phyloP scores from a whole-genome alignment of 2,797 vertebrate genomes.

The Pelochelys cantorii region DNA sequence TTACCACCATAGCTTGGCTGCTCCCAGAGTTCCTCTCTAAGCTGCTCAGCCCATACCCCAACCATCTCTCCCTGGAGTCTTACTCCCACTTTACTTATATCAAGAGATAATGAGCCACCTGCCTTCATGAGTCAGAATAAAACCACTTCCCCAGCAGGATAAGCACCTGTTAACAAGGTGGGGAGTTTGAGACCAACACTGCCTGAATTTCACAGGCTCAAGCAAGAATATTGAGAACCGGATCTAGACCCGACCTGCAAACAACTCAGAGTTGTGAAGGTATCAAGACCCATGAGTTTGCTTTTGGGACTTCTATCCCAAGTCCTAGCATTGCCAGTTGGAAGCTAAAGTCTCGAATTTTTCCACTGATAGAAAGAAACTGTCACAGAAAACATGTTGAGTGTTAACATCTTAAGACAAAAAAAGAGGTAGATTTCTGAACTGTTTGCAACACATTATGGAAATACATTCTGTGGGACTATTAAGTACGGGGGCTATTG shows the following conservation, averaged over 20 bases:
- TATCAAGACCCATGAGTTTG: background rate
- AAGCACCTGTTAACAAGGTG: rapidly evolving
- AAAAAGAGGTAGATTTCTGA: conserved; percentile 63
- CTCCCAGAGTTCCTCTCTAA: background rate
- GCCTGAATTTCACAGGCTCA: rapidly evolving
- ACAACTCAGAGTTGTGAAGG: background rate
- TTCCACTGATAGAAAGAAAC: conserved; percentile 29
- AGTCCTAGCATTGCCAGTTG: conserved; percentile 6
- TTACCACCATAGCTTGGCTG: conserved; percentile 7
- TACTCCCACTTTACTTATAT: rapidly evolving
- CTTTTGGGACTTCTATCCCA: background rate
- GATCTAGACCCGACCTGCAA: background rate
- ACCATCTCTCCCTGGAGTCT: background rate
- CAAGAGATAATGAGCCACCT: rapidly evolving
- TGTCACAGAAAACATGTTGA: conserved; percentile 51
- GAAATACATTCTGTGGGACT: conserved; percentile 72
- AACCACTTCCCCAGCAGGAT: background rate
- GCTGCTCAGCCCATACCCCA: rapidly evolving
- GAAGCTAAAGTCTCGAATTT: conserved; percentile 17
- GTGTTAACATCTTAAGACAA: conserved; percentile 70
- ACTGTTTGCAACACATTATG: conserved; percentile 56
- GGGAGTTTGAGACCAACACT: rapidly evolving
- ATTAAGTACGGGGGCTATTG: conserved; percentile 72
- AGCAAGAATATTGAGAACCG: rapidly evolving
- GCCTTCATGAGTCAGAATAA: background rate